phyloP scores from a whole-genome alignment of 2,797 vertebrate genomes.

The Lepus townsendii region DNA sequence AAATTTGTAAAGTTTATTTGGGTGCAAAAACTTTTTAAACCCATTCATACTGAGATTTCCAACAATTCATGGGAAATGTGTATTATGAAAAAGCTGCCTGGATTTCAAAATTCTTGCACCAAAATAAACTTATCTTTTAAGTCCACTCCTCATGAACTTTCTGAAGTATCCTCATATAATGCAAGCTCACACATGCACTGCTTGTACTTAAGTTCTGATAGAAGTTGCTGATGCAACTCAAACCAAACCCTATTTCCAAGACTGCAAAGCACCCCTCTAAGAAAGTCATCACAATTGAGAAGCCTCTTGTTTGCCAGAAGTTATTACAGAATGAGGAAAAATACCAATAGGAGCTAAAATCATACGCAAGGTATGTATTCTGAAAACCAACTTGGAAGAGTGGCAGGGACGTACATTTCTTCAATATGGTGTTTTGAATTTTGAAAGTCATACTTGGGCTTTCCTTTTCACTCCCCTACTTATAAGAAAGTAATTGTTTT shows the following conservation, averaged over 20 bases:
- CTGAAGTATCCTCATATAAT: too few species aligned
- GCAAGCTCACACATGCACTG: neutral
- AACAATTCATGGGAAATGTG: too few species aligned
- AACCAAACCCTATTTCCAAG: neutral
- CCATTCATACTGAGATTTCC: too few species aligned
- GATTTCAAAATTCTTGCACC: too few species aligned
- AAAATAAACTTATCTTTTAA: too few species aligned
- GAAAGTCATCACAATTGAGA: neutral
- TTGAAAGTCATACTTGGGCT: neutral
- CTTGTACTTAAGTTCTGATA: neutral
- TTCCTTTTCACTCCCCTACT: neutral
- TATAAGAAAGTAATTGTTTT: neutral
- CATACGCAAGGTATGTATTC: neutral
- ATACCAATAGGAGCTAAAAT: neutral
- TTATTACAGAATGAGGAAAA: neutral
- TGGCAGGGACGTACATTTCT: neutral
- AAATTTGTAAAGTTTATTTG: too few species aligned
- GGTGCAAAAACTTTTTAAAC: too few species aligned
- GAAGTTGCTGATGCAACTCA: neutral
- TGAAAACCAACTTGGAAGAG: neutral
- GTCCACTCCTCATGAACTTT: too few species aligned
- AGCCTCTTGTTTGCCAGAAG: neutral
- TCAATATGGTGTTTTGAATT: neutral
- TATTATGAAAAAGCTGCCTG: too few species aligned
- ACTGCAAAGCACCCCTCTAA: neutral